Base-by-base conservation (phyloP, 2,113 vertebrate species). In the Cheirogaleus medius region DNA sequence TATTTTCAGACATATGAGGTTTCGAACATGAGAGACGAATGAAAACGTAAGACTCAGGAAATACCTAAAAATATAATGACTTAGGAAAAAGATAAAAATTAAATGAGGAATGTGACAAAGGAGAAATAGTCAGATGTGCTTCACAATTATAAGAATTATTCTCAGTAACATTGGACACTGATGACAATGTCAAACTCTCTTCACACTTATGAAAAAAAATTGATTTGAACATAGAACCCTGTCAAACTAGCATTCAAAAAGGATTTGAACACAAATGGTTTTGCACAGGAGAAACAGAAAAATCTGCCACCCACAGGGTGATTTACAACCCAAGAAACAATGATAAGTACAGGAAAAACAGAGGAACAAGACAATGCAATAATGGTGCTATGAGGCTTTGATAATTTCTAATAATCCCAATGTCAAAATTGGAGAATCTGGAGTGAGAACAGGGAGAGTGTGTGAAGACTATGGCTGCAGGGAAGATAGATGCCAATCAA, bases 191-290 rank as follows among this genome's bases (percentile, higher is more conserved):
- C 39, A 60, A 90, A 32, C 13, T 64, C 12, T 81, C 77, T 47
- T 93, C 3, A 80, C 44, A 44, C 74, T 81, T 89, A 17, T 32
- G 42, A 87, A 52, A 5, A 69, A 71, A 88, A 58, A 52, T 3
- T 81, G 23, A 1, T 76, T 93, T 52, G 21, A 58, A 47, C 2
- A 1, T 6, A 89, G 39, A 77, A 66, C 20, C 54, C 27, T 60
- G 27, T 71, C 66, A 95, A 82, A 84, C 6, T 25, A 71, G 34
- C 5, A 81, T 94, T 87, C 77, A 81, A 73, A 92, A 94, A 4
- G 15, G 18, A 17, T 18, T 14, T 5, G 25, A 42, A 47, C 6
- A 58, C 34, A 81, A 68, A 58, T 37, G 21, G 6, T 23, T 89
- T 68, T 88, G 3, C 47, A 47, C 1, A 27, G 13, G 9, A 68